Base-by-base conservation (phyloP, 2,113 vertebrate genomes). In the Semicossyphus pulcher region DNA sequence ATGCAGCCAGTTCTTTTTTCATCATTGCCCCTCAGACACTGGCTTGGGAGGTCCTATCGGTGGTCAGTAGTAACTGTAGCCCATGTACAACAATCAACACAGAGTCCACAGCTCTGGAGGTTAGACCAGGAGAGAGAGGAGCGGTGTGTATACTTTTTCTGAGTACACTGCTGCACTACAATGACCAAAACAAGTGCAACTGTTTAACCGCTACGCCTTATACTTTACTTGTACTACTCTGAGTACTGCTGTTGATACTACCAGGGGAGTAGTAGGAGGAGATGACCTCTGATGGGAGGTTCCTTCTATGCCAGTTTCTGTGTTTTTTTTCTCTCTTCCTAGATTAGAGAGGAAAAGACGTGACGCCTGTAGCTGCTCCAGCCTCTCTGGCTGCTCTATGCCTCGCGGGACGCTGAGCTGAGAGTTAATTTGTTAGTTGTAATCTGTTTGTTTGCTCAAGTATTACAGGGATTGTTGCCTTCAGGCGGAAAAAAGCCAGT, bases 271-370 rank as follows among this genome's bases (percentile, higher is more conserved):
- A 29, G 64, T 16, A 69, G 64, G 73, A 79, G 84, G 86, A 81
- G 63, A 76, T 83, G 78, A 78, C 71, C 81, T 83, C 61, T 74
- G 58, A 82, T 83, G 81, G 86, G 84, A 86, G 83, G 82, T 86
- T 81, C 80, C 75, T 58, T 8, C 58, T 75, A 14, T 79, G 63
- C 83, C 83, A 86, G 56, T 78, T 63, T 75, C 66, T 84, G 59
- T 70, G n/a, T 68, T 62, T 25, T 25, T 34, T 52, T 21, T 23
- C 66, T 65, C 57, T 68, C 63, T 74, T 76, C 73, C 81, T 70
- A 63, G 79, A 76, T 68, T 37, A 73, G 63, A 74, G 72, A 80
- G 72, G 57, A 80, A 58, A 83, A 66, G 63, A 42, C 61, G 37
- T 52, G 68, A 78, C 70, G 39, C 11, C 63, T 41, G 37, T 39